Evolutionary conservation across 2,797 vertebrate genomes (phyloP), one percentile per base, ranked within the genome.

Genomic region (Hippoglossus hippoglossus): DNA sequence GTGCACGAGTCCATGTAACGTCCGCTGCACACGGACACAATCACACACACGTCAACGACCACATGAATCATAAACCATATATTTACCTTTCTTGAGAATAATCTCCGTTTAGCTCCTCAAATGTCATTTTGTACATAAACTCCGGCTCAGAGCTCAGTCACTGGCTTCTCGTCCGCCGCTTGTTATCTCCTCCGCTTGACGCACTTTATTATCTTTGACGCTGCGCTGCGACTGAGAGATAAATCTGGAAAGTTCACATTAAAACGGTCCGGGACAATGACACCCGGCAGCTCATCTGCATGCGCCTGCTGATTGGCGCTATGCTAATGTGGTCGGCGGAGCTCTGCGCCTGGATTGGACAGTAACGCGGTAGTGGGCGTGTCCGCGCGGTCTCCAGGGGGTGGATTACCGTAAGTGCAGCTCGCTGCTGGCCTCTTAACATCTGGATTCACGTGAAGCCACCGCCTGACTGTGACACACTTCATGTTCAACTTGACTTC

Each of bases 21-120:
- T 16, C 18, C 15, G 56, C 56, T 39, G 28, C 34, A 22, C 31
- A 15, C 5, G 5, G 8, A 13, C 54, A 19, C 6, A 11, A 11
- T 12, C 4, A 13, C 4, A 44, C 11, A 39, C 1, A 3, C 11
- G 3, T 12, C 36, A 12, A 44, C 41, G 4, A n/a, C 12, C 11
- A 34, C 7, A 26, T 0, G 3, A 52, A 15, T 18, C 18, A 44
- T 22, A 44, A 64, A 68, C 22, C 12, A 5, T 1, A 25, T 6
- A 71, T 64, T 87, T 93, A 96, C 92, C 94, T 94, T 86, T 95
- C 94, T 46, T 95, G 94, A 87, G 95, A 95, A 19, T 94, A 96
- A 89, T 96, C 95, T 52, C 95, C 93, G 80, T 83, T 94, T 78
- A 96, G 87, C 86, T 98, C 97, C 90, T 98, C 97, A 94, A 98